A percentile compares a stretch with the other conserved stretches of the same genome.
These are phyloP conservation scores for Coronaproctus castanopsis DNA, from an alignment of 2,888 invertebrate genomes.

Conservation along the genomic window DNA sequence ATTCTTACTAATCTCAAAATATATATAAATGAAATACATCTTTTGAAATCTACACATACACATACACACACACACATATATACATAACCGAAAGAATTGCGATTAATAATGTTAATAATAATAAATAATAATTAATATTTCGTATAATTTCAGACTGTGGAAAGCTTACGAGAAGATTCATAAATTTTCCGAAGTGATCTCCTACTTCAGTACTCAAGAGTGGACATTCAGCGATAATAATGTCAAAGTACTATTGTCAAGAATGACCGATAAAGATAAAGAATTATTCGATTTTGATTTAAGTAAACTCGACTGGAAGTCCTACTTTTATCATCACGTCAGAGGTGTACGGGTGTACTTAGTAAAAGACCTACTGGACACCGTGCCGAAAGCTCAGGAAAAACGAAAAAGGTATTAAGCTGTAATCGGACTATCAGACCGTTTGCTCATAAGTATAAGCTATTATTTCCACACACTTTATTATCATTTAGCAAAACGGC, in stretches of 20 bases:
- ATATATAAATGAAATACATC: too few species aligned
- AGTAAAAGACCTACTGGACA: slow-evolving; percentile 56
- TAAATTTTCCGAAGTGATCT: slow-evolving; percentile 46
- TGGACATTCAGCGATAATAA: slow-evolving; percentile 50
- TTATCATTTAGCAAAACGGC: too few species aligned
- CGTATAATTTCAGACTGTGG: slow-evolving; percentile 42
- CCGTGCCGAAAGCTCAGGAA: slow-evolving; percentile 44
- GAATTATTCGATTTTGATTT: slow-evolving; percentile 51
- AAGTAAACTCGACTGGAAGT: slow-evolving; percentile 50
- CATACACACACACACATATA: too few species aligned
- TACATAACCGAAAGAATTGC: too few species aligned
- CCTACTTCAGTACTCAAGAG: slow-evolving; percentile 58
- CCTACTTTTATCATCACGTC: slow-evolving; percentile 46
- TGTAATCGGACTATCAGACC: too few species aligned
- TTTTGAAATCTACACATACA: too few species aligned
- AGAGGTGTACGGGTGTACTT: slow-evolving; percentile 56
- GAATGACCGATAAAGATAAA: slow-evolving; percentile 35
- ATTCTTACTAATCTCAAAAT: too few species aligned
- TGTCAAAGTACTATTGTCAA: slow-evolving; percentile 33
- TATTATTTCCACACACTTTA: too few species aligned
- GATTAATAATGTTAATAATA: too few species aligned
- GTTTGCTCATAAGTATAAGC: too few species aligned
- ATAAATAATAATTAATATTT: too few species aligned
- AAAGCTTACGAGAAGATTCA: slow-evolving; percentile 54
- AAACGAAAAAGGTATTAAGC: slow-evolving; percentile 40